phyloP scores from a whole-genome alignment of 2,113 vertebrate genomes.

The Cricetomys ansorgei region DNA sequence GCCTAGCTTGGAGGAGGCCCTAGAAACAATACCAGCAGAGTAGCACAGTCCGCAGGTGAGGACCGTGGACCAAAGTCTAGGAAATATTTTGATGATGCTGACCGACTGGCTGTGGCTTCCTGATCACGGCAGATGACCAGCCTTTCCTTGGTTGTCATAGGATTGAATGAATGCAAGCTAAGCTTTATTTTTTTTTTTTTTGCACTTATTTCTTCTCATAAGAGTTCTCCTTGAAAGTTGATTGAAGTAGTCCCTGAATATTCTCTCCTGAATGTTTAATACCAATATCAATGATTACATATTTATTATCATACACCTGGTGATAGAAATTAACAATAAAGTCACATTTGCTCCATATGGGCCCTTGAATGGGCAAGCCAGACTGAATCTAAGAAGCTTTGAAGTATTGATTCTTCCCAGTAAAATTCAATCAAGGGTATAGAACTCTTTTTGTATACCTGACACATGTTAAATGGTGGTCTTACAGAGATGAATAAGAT shows the following conservation, averaged over 20 bases:
- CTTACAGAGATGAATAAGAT: not conserved
- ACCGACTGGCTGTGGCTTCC: not conserved
- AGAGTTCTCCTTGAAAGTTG: not conserved
- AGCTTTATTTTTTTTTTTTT: not conserved
- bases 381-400: not conserved
- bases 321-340: slow-evolving; percentile 1
- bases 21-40: not conserved
- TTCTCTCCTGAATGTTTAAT: not conserved
- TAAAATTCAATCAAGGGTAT: not conserved
- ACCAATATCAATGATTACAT: not conserved
- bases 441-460: not conserved
- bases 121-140: not conserved
- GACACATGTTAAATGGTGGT: not conserved
- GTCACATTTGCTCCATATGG: not conserved
- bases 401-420: not conserved
- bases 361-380: not conserved
- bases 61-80: not conserved
- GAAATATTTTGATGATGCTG: not conserved
- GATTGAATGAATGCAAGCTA: not conserved
- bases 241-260: not conserved
- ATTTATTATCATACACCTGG: not conserved
- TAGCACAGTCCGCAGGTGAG: accelerated
- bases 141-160: not conserved
- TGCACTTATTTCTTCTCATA: not conserved
- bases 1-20: not conserved